Conservation (phyloP, 2,113 vertebrate species). For the Hiodon tergisus region DNA sequence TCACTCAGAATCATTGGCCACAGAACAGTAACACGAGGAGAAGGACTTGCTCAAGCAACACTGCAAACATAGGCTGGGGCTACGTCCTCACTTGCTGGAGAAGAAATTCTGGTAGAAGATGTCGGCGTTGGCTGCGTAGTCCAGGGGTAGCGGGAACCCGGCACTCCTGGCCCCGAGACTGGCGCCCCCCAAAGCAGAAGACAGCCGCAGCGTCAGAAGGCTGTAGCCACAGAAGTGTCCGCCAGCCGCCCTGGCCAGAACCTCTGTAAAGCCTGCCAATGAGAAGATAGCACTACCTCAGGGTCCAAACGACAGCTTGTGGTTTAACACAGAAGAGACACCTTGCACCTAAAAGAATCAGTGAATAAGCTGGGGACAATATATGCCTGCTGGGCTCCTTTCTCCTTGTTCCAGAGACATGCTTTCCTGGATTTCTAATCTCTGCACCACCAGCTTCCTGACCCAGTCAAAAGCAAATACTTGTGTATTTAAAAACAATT, state of each 20-base stretch:
- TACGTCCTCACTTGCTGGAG: conserved; percentile 37
- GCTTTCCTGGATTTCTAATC: no score
- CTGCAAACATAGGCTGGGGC: neutral
- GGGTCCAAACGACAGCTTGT: conserved; percentile 1
- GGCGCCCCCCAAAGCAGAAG: conserved; percentile 77
- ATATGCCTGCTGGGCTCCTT: no score
- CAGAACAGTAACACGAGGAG: neutral
- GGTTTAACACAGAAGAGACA: neutral
- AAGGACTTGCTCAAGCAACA: neutral
- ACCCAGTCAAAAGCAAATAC: no score
- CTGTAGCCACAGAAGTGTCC: conserved; percentile 68
- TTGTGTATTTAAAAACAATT: no score
- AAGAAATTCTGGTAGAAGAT: conserved; percentile 78
- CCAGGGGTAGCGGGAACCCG: conserved; percentile 58
- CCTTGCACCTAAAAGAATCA: no score
- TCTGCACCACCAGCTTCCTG: no score
- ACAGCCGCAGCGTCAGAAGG: conserved; percentile 68
- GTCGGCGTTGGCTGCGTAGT: conserved; percentile 58
- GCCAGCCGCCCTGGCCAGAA: conserved; percentile 53
- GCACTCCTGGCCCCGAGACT: conserved; percentile 67
- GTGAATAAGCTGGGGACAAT: no score
- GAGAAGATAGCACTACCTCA: conserved; percentile 8
- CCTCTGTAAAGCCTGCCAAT: conserved; percentile 67
- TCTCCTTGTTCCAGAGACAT: no score
- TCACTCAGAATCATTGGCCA: no score